Evolutionary conservation across 2,797 vertebrate genomes (phyloP).

Genomic region (Phaenicophaeus curvirostris): DNA sequence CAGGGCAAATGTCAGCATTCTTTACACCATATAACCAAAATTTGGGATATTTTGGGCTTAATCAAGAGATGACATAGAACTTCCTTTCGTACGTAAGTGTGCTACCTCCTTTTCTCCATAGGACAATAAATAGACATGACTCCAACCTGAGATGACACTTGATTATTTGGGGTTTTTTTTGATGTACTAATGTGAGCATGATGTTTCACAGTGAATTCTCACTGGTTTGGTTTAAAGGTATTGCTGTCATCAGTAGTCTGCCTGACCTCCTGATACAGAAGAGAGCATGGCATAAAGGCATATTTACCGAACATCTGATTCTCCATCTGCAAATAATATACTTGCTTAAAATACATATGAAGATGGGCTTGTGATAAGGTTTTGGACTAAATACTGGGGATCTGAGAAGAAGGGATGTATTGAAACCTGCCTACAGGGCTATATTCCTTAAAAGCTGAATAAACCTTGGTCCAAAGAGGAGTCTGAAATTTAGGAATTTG

Average conservation of each 20-base stretch:
- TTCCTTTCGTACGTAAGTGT: neutral
- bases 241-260: neutral
- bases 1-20: neutral
- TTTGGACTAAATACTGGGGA: neutral
- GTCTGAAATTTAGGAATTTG: neutral
- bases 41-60: neutral
- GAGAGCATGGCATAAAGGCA: neutral
- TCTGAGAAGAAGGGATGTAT: neutral
- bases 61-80: neutral
- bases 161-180: too few relatives aligned
- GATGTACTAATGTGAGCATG: too few relatives aligned
- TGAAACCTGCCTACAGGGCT: neutral
- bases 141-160: too few relatives aligned
- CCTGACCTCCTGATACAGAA: neutral
- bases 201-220: neutral
- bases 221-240: neutral
- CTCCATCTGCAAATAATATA: neutral
- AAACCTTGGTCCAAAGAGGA: neutral
- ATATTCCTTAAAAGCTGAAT: accelerated
- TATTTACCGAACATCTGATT: neutral
- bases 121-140: neutral
- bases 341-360: neutral
- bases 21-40: neutral
- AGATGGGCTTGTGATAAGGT: neutral
- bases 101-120: neutral